A percentile compares a stretch with the other conserved stretches of the same genome.
Evolutionary conservation across 2,888 invertebrate genomes (phyloP).

Genomic region (Fissipunctia ypsillon): DNA sequence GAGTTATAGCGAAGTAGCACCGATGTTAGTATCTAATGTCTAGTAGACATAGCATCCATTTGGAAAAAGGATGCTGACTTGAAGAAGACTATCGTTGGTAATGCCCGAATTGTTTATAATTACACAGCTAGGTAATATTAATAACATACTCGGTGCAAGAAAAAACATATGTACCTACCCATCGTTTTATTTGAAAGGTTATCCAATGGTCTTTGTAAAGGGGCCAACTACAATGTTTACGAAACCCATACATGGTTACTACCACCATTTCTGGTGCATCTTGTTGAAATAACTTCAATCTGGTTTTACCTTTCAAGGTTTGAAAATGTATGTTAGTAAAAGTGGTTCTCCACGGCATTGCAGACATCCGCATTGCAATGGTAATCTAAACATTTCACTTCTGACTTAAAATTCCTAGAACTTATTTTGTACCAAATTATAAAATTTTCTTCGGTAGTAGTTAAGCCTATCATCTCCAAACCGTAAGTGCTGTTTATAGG

Average conservation of each 20-base stretch:
- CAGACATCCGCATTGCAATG: constrained; percentile 34
- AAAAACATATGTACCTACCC: no score
- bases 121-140: no score
- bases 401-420: background rate
- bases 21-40: no score
- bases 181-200: no score
- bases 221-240: background rate
- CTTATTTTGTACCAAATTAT: background rate
- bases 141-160: no score
- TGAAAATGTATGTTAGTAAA: constrained; percentile 24
- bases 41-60: no score
- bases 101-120: no score
- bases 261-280: constrained; percentile 2
- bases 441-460: background rate
- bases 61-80: no score
- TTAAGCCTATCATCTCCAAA: background rate
- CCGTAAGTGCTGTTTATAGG: no score
- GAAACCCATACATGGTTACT: background rate
- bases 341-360: constrained; percentile 27
- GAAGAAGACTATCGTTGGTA: no score
- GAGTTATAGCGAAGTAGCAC: no score
- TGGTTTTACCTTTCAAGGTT: background rate
- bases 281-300: background rate
- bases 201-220: background rate
- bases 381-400: background rate